These are phyloP conservation scores for Diprion similis DNA, from an alignment of 1,140 invertebrate genomes.

Conservation along the genomic window DNA sequence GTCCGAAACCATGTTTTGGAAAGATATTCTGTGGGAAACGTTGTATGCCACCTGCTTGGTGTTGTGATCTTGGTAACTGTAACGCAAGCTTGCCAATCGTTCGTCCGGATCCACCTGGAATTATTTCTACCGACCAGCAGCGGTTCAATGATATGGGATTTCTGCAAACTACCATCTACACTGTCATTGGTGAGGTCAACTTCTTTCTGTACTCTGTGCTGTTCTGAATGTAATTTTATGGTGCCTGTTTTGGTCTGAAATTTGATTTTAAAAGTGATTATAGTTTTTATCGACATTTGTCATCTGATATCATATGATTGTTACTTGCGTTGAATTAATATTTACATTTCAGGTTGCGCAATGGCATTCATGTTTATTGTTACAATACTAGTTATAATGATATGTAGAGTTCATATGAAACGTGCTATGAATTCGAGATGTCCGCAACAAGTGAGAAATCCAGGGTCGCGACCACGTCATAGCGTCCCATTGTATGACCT, in stretches of 20 bases:
- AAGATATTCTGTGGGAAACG: slow-evolving; percentile 56
- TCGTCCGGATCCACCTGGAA: slow-evolving; percentile 46
- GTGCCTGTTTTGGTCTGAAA: no score
- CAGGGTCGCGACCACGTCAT: slow-evolving; percentile 19
- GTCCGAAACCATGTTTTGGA: slow-evolving; percentile 58
- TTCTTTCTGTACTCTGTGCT: no score
- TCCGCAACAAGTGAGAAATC: slow-evolving; percentile 26
- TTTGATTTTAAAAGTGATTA: no score
- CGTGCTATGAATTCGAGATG: slow-evolving; percentile 43
- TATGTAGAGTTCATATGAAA: slow-evolving; percentile 58
- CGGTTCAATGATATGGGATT: slow-evolving; percentile 53
- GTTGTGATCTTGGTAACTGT: slow-evolving; percentile 55
- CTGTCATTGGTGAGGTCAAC: slow-evolving; percentile 49
- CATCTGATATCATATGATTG: no score
- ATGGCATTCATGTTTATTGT: slow-evolving; percentile 59
- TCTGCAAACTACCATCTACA: slow-evolving; percentile 58
- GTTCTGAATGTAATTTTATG: no score
- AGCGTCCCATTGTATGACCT: slow-evolving; percentile 37
- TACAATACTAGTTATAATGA: slow-evolving; percentile 56
- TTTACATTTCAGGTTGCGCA: slow-evolving; percentile 51
- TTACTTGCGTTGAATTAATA: neutral
- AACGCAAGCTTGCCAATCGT: slow-evolving; percentile 56
- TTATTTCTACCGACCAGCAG: slow-evolving; percentile 43
- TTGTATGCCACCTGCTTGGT: slow-evolving; percentile 62
- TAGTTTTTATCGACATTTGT: no score